Conservation (phyloP, 2,888 invertebrate species). For the Platycheirus rosarum region DNA sequence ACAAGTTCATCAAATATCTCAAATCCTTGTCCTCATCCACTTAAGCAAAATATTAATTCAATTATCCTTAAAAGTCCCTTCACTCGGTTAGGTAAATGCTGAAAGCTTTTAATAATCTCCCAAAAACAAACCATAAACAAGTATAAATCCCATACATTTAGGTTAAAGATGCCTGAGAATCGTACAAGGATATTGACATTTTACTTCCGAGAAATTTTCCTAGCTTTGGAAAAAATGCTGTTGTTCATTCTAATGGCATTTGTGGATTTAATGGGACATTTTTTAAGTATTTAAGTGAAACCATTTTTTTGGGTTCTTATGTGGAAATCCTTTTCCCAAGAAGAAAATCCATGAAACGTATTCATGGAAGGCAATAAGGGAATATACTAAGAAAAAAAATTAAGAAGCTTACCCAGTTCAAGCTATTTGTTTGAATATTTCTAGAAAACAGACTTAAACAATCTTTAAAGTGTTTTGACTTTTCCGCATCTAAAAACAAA, state of each 20-base stretch:
- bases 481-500: too few species aligned
- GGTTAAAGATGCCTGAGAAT: neutral
- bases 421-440: neutral
- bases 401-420: neutral
- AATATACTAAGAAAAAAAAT: too few species aligned
- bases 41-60: slow-evolving; percentile 25
- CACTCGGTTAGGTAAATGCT: slow-evolving; percentile 10
- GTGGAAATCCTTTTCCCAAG: too few species aligned
- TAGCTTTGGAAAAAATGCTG: too few species aligned
- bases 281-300: slow-evolving; percentile 24
- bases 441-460: neutral
- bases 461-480: too few species aligned
- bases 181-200: neutral
- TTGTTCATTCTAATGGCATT: slow-evolving; percentile 17
- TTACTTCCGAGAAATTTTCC: neutral
- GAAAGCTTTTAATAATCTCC: slow-evolving; percentile 16
- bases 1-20: too few species aligned
- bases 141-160: slow-evolving; percentile 7
- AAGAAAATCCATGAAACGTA: too few species aligned
- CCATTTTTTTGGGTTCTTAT: neutral
- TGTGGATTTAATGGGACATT: slow-evolving; percentile 6
- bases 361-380: too few species aligned
- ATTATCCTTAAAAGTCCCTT: slow-evolving; percentile 20
- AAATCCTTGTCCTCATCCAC: too few species aligned
- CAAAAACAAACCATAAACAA: neutral